Percentiles rank a stretch among this genome's conserved stretches.
Conservation (phyloP, 2,797 vertebrate species). For the Pseudocheirus occidentalis region DNA sequence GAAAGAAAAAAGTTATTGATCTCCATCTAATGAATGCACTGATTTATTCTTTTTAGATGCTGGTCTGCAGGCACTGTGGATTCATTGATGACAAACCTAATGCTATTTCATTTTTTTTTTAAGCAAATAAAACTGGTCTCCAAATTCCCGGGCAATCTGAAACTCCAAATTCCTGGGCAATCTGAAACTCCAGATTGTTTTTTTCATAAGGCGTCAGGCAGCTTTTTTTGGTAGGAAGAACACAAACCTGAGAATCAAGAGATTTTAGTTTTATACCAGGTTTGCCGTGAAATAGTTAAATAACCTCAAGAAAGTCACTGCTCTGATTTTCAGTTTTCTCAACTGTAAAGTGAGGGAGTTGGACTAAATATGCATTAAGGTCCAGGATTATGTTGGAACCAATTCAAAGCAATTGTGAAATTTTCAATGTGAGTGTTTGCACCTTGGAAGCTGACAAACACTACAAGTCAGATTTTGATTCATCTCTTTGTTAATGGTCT, state of each 20-base stretch:
- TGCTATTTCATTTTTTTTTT: neutral
- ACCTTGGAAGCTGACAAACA: neutral
- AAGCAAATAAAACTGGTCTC: neutral
- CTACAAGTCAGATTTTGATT: neutral
- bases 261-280: neutral
- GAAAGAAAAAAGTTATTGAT: neutral
- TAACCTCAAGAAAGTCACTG: neutral
- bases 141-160: neutral
- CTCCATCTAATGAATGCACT: neutral
- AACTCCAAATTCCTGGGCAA: neutral
- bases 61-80: neutral
- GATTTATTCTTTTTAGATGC: neutral
- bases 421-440: neutral
- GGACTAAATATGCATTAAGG: neutral
- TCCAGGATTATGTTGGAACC: neutral
- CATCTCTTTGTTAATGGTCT: neutral
- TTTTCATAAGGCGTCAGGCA: neutral
- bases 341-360: neutral
- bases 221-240: neutral
- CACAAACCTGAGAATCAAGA: neutral
- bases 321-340: neutral
- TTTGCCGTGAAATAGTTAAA: neutral
- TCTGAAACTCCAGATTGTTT: neutral
- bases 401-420: neutral
- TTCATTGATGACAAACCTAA: neutral